phyloP scores from a whole-genome alignment of 2,888 invertebrate species.

The Hemithea aestivaria region DNA sequence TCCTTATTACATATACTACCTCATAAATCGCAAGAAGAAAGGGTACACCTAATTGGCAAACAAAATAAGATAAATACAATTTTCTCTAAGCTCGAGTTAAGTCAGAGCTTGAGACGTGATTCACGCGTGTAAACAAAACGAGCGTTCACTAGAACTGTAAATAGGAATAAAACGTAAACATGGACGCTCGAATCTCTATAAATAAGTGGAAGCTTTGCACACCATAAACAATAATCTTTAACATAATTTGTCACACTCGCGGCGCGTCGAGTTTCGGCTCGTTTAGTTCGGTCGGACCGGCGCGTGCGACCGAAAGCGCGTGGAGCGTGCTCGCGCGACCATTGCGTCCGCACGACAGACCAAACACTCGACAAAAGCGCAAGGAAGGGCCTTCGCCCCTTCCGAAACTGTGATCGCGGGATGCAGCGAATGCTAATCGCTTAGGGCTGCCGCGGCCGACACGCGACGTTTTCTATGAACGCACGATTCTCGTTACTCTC shows the following conservation, averaged over 20 bases:
- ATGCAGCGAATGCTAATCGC: slow-evolving; percentile 67
- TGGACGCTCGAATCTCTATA: slow-evolving; percentile 58
- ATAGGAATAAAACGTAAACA: slow-evolving; percentile 62
- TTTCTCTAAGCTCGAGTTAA: slow-evolving; percentile 45
- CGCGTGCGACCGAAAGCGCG: slow-evolving; percentile 48
- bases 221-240: slow-evolving; percentile 62
- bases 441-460: slow-evolving; percentile 39
- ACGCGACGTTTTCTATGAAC: slow-evolving; percentile 17
- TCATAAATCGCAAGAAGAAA: slow-evolving; percentile 19
- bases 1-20: slow-evolving; percentile 10
- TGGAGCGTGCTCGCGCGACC: slow-evolving; percentile 66
- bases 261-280: slow-evolving; percentile 33
- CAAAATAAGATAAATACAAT: slow-evolving; percentile 36
- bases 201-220: slow-evolving; percentile 58
- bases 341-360: slow-evolving; percentile 70
- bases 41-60: slow-evolving; percentile 28
- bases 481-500: slow-evolving; percentile 1
- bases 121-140: slow-evolving; percentile 67
- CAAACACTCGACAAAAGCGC: slow-evolving; percentile 57
- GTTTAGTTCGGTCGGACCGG: slow-evolving; percentile 26
- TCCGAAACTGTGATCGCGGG: slow-evolving; percentile 73
- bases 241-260: slow-evolving; percentile 58
- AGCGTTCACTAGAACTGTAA: slow-evolving; percentile 50
- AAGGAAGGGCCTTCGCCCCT: slow-evolving; percentile 73
- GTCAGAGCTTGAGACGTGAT: slow-evolving; percentile 49